These are phyloP conservation scores for Scolanthus callimorphus DNA, from an alignment of 92 coral and sea anemone species.

Conservation along the genomic window DNA sequence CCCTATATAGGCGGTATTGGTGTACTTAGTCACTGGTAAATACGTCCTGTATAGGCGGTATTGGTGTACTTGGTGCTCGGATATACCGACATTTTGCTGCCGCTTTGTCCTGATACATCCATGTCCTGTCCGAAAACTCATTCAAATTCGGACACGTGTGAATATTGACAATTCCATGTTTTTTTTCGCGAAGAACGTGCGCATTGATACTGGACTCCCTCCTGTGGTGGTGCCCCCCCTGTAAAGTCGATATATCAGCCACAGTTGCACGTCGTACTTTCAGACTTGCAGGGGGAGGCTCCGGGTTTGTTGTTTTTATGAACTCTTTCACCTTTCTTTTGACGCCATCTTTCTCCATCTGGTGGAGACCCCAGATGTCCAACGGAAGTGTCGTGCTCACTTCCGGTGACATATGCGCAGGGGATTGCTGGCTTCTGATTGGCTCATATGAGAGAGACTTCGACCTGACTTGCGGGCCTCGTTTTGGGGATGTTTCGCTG, in stretches of 20 bases:
- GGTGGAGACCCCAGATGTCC: slow-evolving; percentile 12
- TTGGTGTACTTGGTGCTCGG: slow-evolving; percentile 53
- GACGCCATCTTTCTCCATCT: slow-evolving; percentile 23
- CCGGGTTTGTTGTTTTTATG: slow-evolving; percentile 49
- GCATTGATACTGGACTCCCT: slow-evolving; percentile 5
- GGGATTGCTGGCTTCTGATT: neutral
- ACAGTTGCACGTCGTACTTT: slow-evolving; percentile 27
- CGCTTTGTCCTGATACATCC: slow-evolving; percentile 67
- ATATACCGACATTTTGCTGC: slow-evolving; percentile 61
- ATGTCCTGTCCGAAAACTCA: slow-evolving; percentile 51
- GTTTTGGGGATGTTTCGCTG: too few species aligned
- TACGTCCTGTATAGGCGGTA: slow-evolving; percentile 53
- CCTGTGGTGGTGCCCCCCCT: slow-evolving; percentile 12
- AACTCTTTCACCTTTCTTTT: slow-evolving; percentile 54
- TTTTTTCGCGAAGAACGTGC: slow-evolving; percentile 30
- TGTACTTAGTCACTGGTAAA: slow-evolving; percentile 27
- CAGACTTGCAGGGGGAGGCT: slow-evolving; percentile 44
- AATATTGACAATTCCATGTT: slow-evolving; percentile 45
- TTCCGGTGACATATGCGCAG: neutral
- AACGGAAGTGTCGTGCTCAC: neutral
- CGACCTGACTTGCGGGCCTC: neutral
- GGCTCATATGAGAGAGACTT: neutral
- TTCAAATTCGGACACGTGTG: slow-evolving; percentile 73
- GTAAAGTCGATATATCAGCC: slow-evolving; percentile 3
- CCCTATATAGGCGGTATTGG: neutral